Base-by-base conservation (phyloP, 30 jellyfish, hydroid and myxozoan genomes). In the Cassiopea andromeda region DNA sequence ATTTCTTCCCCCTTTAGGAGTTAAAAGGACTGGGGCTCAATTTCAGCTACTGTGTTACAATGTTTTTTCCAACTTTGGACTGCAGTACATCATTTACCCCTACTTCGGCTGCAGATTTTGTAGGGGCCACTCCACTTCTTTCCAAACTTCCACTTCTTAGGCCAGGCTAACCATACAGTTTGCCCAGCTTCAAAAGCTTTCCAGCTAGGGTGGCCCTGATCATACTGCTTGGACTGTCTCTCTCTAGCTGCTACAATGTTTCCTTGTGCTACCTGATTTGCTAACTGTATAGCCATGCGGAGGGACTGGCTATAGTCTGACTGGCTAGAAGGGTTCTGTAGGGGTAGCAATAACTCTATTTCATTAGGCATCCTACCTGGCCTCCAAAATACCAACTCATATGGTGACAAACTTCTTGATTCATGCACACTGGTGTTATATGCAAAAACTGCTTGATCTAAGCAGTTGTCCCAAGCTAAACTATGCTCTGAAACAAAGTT, bases 91-190 rank as follows among this genome's bases (percentile, higher is more conserved):
- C 72, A 78, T 1, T 84, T 2, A 84, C 92, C 92, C 92, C 92
- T 27, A 71, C 47, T 84, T 44, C 50, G 77, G 46, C 87, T 43
- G 54, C 80, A 12, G 75, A 85, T 70, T 70, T 50, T 70, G 86
- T 85, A 85, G 50, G 93, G 93, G 79, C 93, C 93, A 74, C 59
- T 47, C 87, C 87, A 85, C 1, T 38, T 64, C 91, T 64, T 64
- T 77, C 85, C 83, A 69, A 83, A 83, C 75, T 83, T 83, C 91
- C 91, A 85, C 15, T 72, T 85, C 87, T 85, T 85, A 50, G 93
- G 93, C 49, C 93, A 87, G 80, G 87, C 46, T 60, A 85, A 46
- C 93, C 93, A 85, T 59, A 85, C 93, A 1, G 87, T 44, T 60
- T 70, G 87, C 4, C 93, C 86, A 54, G 87, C 73, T 72, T 6